A percentile compares a stretch with the other conserved stretches of the same genome.
These are phyloP conservation scores for Crotalus helleri DNA, from an alignment of 2,113 vertebrate species.

Conservation along the genomic window DNA sequence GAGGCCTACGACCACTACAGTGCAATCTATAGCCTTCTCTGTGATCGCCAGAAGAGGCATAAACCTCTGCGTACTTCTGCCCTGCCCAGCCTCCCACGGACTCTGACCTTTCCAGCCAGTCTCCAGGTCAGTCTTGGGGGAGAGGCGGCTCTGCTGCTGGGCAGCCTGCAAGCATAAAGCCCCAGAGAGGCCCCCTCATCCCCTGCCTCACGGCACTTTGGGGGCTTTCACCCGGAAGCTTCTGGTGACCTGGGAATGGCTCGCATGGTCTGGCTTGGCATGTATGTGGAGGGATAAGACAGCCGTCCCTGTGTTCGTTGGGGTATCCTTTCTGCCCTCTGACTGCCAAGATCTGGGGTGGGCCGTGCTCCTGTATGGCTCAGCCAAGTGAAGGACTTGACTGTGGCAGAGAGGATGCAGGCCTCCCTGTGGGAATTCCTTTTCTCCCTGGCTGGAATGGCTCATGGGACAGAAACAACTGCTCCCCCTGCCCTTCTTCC, in stretches of 20 bases:
- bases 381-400: not conserved
- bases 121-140: slow-evolving; percentile 76
- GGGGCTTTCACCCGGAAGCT: not conserved
- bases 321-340: not conserved
- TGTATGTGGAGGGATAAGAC: not conserved
- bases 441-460: not conserved
- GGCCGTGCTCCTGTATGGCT: not conserved
- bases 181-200: accelerated
- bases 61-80: slow-evolving; percentile 85
- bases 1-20: slow-evolving; percentile 98
- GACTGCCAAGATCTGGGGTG: not conserved
- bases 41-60: slow-evolving; percentile 92
- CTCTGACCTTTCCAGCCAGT: slow-evolving; percentile 78
- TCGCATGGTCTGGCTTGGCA: not conserved
- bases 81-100: slow-evolving; percentile 75
- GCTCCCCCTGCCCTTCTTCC: not conserved
- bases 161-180: not conserved
- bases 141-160: accelerated
- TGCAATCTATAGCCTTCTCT: slow-evolving; percentile 96
- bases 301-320: not conserved
- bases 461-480: not conserved
- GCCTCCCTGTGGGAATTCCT: not conserved
- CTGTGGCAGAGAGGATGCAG: not conserved
- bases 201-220: too few species aligned
- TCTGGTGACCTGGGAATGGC: not conserved